Evolutionary conservation across 1,140 invertebrate genomes (phyloP), one percentile per base, ranked within the genome.

Genomic region (Drosophila eugracilis): DNA sequence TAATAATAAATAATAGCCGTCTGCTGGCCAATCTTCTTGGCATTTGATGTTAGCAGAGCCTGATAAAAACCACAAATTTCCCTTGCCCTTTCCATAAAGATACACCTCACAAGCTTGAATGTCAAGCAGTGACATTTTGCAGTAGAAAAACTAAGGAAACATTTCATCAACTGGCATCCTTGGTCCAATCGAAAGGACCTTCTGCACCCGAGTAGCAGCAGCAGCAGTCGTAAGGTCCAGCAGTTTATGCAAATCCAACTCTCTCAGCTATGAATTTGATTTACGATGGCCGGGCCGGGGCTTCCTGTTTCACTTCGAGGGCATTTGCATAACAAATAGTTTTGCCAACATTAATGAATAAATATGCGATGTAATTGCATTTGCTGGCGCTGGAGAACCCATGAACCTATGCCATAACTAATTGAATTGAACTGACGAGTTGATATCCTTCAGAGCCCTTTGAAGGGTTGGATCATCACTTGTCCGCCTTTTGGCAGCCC

Each of bases 221-320:
- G n/a, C n/a, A n/a, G n/a, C 10, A 26, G 14, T 15, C 26, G 21
- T 5, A n/a, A 49, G 54, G 47, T 37, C 10, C 12, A 19, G 24
- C 28, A 15, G 17, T n/a, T 65, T 45, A 58, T 78, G 50, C 75
- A 78, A 78, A 28, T 59, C 45, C 26, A 14, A 7, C 32, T 52
- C 17, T 14, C 24, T 47, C 37, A 72, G 55, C 78, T 72, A 80
- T 80, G 78, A 80, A 81, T 76, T 73, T 78, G 75, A 81, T 81
- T 78, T 83, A 74, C 45, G 49, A 44, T 67, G 53, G 37, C 36
- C 22, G 14, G 53, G 37, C 36, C 22, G 14, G 19, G 34, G 66
- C 67, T 65, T 69, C 60, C 49, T 41, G 30, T 24, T 70, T 70
- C 41, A 69, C 63, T 57, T 34, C 41, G 26, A 70, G 62, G 34